These are phyloP conservation scores for Hydroisotoma schaefferi DNA, from an alignment of 2,888 invertebrate species.

Conservation along the genomic window DNA sequence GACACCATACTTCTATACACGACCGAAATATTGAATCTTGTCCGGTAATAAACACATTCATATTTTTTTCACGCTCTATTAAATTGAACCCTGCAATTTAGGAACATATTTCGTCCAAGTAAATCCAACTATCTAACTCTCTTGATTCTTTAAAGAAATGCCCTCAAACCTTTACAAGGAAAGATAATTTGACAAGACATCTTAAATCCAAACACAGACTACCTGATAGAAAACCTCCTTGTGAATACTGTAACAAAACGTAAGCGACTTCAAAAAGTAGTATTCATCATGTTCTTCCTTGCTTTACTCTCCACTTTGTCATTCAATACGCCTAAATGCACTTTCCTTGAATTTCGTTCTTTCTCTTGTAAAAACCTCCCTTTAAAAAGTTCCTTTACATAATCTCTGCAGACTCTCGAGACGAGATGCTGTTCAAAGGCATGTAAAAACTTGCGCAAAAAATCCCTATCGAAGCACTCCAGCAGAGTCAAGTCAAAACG, in stretches of 20 bases:
- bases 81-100: too few relatives aligned
- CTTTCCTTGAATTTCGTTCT: too few relatives aligned
- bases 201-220: slow-evolving; percentile 32
- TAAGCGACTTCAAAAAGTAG: too few relatives aligned
- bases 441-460: slow-evolving; percentile 34
- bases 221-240: slow-evolving; percentile 18
- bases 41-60: slow-evolving; percentile 17
- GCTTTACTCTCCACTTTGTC: too few relatives aligned
- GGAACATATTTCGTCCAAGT: neutral
- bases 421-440: slow-evolving; percentile 37
- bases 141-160: slow-evolving; percentile 24
- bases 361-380: slow-evolving; percentile 3
- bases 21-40: slow-evolving; percentile 18
- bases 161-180: slow-evolving; percentile 32
- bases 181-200: slow-evolving; percentile 41
- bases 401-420: slow-evolving; percentile 31
- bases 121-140: neutral
- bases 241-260: slow-evolving; percentile 33
- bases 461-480: too few relatives aligned
- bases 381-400: slow-evolving; percentile 3
- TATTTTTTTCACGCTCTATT: too few relatives aligned
- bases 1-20: slow-evolving; percentile 22
- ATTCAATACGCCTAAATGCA: too few relatives aligned
- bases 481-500: too few relatives aligned
- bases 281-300: too few relatives aligned